Evolutionary conservation across 2,113 vertebrate species (phyloP), one percentile per base, ranked within the genome.

Genomic region (Enhydra lutris): DNA sequence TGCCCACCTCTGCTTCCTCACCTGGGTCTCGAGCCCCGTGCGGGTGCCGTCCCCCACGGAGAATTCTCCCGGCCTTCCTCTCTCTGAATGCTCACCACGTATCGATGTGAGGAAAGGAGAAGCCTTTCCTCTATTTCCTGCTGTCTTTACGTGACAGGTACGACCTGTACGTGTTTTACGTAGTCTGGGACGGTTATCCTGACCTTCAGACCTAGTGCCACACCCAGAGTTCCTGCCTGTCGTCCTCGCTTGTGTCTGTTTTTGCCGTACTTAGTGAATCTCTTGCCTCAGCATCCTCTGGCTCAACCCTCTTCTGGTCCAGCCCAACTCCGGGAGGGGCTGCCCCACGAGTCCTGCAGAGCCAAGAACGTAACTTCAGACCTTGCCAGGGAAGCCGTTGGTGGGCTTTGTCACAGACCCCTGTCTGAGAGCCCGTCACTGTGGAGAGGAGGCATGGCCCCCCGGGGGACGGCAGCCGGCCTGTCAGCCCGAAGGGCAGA

Each of bases 81-180:
- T 50, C 76, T 39, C 8, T 31, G 7, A 69, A 8, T 21, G 34
- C 6, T 26, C 0, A 6, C 39, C 10, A 0, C 34, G 8, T 45
- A 4, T 34, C 31, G 3, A 6, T 6, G 20, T 14, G 52, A 61
- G 20, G 17, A 36, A 9, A 36, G 57, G 86, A 23, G 1, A 1
- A 0, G 15, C 50, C 15, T 15, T 31, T 31, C 42, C 4, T 23
- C 3, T 0, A 0, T 13, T 3, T 11, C 23, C 0, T 6, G n/a
- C 63, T 13, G 4, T 42, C 45, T 13, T 13, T 0, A 0, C 1
- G 17, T 31, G 29, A 8, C 2, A 4, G 39, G 13, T 26, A 45
- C 0, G 7, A 47, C 26, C 1, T 18, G 24, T 15, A 15, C 14
- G 3, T 13, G 15, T 18, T 23, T 23, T 11, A 23, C 3, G 36